A percentile compares a stretch with the other conserved stretches of the same genome.
These are phyloP conservation scores for Stegophylla sp. DNA, from an alignment of 2,888 invertebrate genomes.

Conservation along the genomic window DNA sequence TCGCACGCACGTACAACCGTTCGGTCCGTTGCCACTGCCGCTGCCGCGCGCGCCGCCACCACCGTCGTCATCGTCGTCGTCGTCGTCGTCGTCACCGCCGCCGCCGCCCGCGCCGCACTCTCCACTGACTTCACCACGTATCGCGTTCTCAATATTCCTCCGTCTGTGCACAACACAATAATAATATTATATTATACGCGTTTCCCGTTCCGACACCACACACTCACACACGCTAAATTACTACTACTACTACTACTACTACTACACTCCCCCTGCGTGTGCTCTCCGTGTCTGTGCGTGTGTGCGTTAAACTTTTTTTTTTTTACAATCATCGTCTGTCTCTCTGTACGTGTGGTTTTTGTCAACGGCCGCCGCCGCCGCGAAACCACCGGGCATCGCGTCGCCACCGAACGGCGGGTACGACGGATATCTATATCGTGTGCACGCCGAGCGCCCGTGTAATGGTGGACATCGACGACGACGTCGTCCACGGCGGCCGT, in stretches of 20 bases:
- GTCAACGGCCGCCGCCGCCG: no score
- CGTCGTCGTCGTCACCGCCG: not conserved
- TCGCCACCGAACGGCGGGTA: not conserved
- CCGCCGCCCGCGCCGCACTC: conserved; percentile 29
- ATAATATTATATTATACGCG: conserved; percentile 25
- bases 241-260: no score
- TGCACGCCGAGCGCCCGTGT: not conserved
- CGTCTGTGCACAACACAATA: conserved; percentile 5
- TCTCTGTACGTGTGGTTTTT: not conserved
- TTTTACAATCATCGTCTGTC: not conserved
- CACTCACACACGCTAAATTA: not conserved
- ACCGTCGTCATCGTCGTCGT: not conserved
- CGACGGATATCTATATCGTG: not conserved
- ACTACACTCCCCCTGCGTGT: not conserved
- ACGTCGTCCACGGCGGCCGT: conserved; percentile 25
- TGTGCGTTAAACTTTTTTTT: conserved; percentile 16
- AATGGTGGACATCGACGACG: conserved; percentile 3
- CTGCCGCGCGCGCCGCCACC: conserved; percentile 12
- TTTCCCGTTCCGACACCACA: conserved; percentile 55
- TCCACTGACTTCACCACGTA: conserved; percentile 27
- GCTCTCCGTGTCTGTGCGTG: conserved; percentile 8
- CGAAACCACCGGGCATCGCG: no score
- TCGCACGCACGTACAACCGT: conserved; percentile 11
- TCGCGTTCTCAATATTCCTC: conserved; percentile 18
- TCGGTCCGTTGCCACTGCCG: conserved; percentile 3